These are phyloP conservation scores for Euwallacea similis DNA, from an alignment of 1,140 invertebrate species.

Conservation along the genomic window DNA sequence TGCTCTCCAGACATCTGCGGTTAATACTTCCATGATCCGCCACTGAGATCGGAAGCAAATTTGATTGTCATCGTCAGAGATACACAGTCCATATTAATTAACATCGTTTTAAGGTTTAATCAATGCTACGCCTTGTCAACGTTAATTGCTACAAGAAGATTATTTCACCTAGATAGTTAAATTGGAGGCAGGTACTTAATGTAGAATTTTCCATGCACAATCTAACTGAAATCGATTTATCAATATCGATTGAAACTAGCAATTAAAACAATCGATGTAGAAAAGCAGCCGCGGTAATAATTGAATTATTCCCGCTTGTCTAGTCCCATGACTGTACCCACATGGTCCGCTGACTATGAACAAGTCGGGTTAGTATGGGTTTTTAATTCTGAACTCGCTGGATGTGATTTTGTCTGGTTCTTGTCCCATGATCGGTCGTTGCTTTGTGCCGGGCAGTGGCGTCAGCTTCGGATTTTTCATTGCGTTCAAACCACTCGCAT, in stretches of 20 bases:
- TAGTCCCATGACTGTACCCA: conserved; percentile 26
- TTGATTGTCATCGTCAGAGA: conserved; percentile 8
- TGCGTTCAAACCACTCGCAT: too few relatives aligned
- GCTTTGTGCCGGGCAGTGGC: background rate
- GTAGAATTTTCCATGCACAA: too few relatives aligned
- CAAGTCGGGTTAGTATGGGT: conserved; percentile 12
- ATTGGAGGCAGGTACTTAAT: too few relatives aligned
- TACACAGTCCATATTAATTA: conserved; percentile 6
- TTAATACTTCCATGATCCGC: background rate
- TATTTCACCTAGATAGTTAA: background rate
- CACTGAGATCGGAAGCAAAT: conserved; percentile 6
- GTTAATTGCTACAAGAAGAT: conserved; percentile 6
- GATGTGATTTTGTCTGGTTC: background rate
- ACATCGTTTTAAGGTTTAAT: background rate
- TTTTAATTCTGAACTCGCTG: conserved; percentile 21
- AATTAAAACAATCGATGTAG: conserved; percentile 25
- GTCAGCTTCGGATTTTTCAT: too few relatives aligned
- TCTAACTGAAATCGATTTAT: conserved; percentile 14
- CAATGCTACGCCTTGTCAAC: conserved; percentile 7
- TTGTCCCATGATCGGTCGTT: background rate
- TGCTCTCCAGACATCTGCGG: background rate
- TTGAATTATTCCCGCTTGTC: conserved; percentile 29
- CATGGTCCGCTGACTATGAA: conserved; percentile 18
- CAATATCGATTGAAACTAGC: conserved; percentile 13
- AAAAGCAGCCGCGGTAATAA: conserved; percentile 22